These are phyloP conservation scores for Cariama cristata DNA, from an alignment of 2,113 vertebrate genomes.

Conservation along the genomic window DNA sequence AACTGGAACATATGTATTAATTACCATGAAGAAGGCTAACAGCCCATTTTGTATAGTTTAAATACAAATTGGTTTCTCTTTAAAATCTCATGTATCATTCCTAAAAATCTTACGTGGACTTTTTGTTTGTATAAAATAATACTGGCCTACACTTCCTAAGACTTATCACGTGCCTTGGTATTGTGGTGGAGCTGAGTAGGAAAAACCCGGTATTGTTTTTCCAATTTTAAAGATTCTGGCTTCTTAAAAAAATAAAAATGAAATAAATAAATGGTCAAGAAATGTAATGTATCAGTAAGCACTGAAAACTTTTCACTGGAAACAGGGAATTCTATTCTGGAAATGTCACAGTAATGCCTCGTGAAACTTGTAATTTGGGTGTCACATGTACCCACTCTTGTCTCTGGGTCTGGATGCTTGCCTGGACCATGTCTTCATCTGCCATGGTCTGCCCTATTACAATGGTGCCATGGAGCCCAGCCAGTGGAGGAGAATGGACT, in stretches of 20 bases:
- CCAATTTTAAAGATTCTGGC: background rate
- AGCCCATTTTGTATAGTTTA: background rate
- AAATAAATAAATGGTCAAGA: background rate
- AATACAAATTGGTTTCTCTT: background rate
- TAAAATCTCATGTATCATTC: background rate
- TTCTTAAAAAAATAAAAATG: background rate
- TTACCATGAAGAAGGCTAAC: background rate
- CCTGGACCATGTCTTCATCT: background rate
- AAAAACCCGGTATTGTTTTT: background rate
- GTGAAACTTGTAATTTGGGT: conserved; percentile 22
- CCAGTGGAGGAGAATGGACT: conserved; percentile 24
- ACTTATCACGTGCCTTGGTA: background rate
- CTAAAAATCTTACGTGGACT: background rate
- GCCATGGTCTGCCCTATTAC: background rate
- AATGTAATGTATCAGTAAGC: background rate
- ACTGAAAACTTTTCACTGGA: background rate
- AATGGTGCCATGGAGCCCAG: background rate
- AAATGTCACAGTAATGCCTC: conserved; percentile 20
- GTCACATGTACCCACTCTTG: background rate
- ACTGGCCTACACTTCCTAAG: background rate
- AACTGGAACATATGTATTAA: background rate
- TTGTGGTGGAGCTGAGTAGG: background rate
- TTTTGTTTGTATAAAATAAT: background rate
- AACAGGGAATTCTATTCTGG: background rate
- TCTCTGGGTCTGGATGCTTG: conserved; percentile 2